Evolutionary conservation across 2,888 invertebrate genomes (phyloP).

Genomic region (Himalopsyche anomala): DNA sequence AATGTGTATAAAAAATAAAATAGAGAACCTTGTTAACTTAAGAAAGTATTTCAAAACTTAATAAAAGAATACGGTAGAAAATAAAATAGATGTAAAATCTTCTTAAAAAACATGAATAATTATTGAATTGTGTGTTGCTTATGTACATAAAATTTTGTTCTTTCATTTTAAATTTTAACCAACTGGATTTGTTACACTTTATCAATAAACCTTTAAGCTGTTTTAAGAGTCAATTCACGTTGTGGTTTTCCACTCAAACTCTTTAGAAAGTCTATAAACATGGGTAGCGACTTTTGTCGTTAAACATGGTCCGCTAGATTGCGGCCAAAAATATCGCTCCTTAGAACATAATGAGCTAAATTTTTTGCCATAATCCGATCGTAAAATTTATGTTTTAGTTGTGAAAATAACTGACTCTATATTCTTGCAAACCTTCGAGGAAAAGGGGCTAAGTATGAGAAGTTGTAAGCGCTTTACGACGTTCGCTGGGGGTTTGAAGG

Average conservation of each 20-base stretch:
- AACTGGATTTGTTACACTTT: neutral
- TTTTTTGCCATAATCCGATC: conserved; percentile 57
- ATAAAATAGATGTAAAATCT: neutral
- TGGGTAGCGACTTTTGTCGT: neutral
- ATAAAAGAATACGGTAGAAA: neutral
- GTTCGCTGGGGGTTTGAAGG: neutral
- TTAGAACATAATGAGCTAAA: conserved; percentile 48
- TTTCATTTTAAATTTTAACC: neutral
- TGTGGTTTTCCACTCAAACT: neutral
- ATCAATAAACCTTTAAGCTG: neutral
- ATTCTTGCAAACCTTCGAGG: neutral
- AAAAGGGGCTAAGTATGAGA: neutral
- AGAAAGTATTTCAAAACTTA: neutral
- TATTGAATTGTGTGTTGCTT: neutral
- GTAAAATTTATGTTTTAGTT: conserved; percentile 50
- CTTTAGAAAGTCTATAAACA: neutral
- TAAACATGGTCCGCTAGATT: conserved; percentile 33
- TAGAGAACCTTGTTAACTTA: too few species aligned
- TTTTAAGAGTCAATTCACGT: conserved; percentile 22
- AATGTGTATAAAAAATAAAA: too few species aligned
- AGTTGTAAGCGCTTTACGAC: conserved; percentile 37
- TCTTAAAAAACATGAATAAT: conserved; percentile 3
- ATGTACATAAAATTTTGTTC: too few species aligned
- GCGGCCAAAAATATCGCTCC: conserved; percentile 31
- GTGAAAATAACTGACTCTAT: conserved; percentile 48